phyloP scores from a whole-genome alignment of 2,113 vertebrate species.

The Gnathonemus echidnorhynchus region DNA sequence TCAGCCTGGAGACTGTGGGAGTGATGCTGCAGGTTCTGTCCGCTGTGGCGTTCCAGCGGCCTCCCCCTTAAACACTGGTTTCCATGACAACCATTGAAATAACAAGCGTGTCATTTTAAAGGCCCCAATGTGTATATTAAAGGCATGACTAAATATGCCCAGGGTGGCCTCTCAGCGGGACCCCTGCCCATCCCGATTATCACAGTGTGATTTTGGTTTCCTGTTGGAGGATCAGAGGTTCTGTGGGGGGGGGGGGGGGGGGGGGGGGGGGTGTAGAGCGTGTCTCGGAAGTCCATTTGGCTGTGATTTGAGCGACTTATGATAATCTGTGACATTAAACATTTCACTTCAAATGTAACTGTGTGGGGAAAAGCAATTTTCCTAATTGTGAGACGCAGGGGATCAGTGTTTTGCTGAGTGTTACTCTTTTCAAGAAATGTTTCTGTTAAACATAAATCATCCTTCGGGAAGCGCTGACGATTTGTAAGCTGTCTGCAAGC shows the following conservation, averaged over 20 bases:
- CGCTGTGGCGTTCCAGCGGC: not conserved
- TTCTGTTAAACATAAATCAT: not conserved
- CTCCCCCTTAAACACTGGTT: conserved; percentile 13
- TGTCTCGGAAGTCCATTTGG: not conserved
- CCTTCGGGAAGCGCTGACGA: not conserved
- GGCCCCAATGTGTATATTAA: not conserved
- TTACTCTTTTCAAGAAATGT: not conserved
- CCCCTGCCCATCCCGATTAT: not conserved
- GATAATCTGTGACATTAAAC: not conserved
- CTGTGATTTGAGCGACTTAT: not conserved
- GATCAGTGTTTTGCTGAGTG: not conserved
- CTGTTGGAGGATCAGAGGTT: not conserved
- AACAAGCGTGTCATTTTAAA: not conserved
- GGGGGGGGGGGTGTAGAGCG: not conserved
- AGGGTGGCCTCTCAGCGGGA: too few species aligned
- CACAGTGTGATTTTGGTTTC: not conserved
- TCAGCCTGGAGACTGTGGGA: conserved; percentile 12
- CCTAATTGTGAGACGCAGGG: not conserved
- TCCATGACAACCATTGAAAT: conserved; percentile 1
- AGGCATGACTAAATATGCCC: not conserved
- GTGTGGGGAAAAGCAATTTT: not conserved
- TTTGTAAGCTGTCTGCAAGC: not conserved
- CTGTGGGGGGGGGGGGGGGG: not conserved
- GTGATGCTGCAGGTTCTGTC: not conserved
- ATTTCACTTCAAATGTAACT: not conserved